Evolutionary conservation across 2,888 invertebrate species (phyloP).

Genomic region (Siphlonurus alternatus): DNA sequence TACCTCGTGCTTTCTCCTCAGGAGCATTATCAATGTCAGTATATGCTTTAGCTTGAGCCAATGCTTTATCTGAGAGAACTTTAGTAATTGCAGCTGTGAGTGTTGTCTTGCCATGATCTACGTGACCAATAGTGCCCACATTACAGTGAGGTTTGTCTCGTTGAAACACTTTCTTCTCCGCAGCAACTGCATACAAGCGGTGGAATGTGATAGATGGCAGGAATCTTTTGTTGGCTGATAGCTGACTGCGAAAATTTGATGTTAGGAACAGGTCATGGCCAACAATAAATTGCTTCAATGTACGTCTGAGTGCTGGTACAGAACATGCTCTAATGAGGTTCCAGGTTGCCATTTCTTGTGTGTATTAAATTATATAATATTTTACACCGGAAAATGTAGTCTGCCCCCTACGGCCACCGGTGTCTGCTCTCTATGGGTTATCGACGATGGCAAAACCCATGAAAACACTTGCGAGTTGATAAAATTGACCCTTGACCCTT

Average conservation of each 20-base stretch:
- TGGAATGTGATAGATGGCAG: slow-evolving; percentile 11
- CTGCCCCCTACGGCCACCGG: too few species aligned
- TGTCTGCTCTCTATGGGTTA: too few species aligned
- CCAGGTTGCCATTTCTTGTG: not conserved
- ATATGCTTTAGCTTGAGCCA: slow-evolving; percentile 74
- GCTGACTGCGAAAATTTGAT: not conserved
- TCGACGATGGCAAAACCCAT: too few species aligned
- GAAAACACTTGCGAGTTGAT: too few species aligned
- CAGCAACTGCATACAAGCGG: slow-evolving; percentile 34
- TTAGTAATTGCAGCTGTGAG: slow-evolving; percentile 95
- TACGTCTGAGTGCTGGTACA: slow-evolving; percentile 25
- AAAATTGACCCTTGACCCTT: too few species aligned
- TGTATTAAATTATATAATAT: too few species aligned
- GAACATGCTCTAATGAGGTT: slow-evolving; percentile 3
- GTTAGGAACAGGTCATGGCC: slow-evolving; percentile 20
- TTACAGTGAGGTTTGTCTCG: slow-evolving; percentile 88
- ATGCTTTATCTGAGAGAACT: slow-evolving; percentile 67
- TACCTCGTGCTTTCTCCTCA: slow-evolving; percentile 89
- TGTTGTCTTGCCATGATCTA: slow-evolving; percentile 97
- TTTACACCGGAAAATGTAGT: too few species aligned
- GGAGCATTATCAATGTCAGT: slow-evolving; percentile 96
- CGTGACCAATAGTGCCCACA: slow-evolving; percentile 95
- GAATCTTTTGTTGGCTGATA: too few species aligned
- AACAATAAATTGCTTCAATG: slow-evolving; percentile 26
- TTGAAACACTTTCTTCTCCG: slow-evolving; percentile 60